Evolutionary conservation across 2,797 vertebrate species (phyloP), one percentile per base, ranked within the genome.

Genomic region (Chromis chromis): DNA sequence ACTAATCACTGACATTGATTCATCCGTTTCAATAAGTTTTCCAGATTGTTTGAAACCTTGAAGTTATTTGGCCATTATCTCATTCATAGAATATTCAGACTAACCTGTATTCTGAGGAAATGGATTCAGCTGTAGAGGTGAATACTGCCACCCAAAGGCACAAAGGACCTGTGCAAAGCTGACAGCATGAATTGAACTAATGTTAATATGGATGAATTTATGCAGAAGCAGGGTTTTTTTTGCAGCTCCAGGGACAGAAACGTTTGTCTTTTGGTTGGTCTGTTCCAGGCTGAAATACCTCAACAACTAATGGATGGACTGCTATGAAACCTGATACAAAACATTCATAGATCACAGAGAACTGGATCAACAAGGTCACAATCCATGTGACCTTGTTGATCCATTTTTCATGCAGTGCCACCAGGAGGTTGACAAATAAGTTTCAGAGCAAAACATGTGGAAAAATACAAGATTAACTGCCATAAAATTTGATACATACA

Each of bases 101-200:
- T 27, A 70, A 60, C 14, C 17, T 46, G 44, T n/a, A 57, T 59
- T 46, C 57, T 60, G 22, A 54, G 19, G 2, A 24, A 70, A 64
- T 42, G 16, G 36, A 17, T 44, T 27, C 14, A 68, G 58, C 44
- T 59, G 36, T 69, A 54, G 57, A 78, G 74, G 64, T 56, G 42
- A 62, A 83, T 63, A 36, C 55, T 80, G 48, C 44, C 44, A 48
- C 44, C 44, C 44, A 74, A 60, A 81, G 69, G 66, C 52, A 66
- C 46, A 60, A 48, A 70, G 31, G 28, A 49, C 55, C 78, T 49
- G 58, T 55, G 39, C 36, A 61, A 75, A 70, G 33, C 52, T 77
- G 21, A 39, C 1, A 4, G 4, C 12, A 25, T 44, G 6, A 16
- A 6, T 2, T 44, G 40, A 44, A 44, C 5, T 44, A 17, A 36